These are phyloP conservation scores for Elephas maximus DNA, from an alignment of 2,113 vertebrate genomes.

Conservation along the genomic window DNA sequence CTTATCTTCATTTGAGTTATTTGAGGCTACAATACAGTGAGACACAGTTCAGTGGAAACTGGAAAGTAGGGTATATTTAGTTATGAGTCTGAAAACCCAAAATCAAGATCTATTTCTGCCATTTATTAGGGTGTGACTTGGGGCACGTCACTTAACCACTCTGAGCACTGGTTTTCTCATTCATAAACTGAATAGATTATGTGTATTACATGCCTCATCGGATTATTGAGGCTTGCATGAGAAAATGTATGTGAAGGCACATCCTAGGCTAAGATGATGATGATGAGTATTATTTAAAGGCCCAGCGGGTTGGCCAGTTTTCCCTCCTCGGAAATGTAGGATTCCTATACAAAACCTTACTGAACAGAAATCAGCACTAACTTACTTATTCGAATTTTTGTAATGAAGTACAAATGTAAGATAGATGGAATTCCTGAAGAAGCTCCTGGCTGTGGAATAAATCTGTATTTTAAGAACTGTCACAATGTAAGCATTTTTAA, in stretches of 20 bases:
- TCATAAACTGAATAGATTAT: slow-evolving; percentile 35
- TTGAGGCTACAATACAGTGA: background rate
- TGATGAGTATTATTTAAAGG: slow-evolving; percentile 64
- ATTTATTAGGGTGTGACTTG: background rate
- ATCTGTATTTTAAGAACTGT: slow-evolving; percentile 69
- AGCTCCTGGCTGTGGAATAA: slow-evolving; percentile 49
- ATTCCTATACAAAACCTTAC: slow-evolving; percentile 48
- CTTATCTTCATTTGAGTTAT: background rate
- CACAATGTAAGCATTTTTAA: slow-evolving; percentile 74
- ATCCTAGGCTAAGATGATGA: slow-evolving; percentile 29
- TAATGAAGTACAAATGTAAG: slow-evolving; percentile 54
- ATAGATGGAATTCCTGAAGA: slow-evolving; percentile 67
- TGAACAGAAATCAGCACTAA: slow-evolving; percentile 50
- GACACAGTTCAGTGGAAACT: slow-evolving; percentile 1
- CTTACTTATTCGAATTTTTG: slow-evolving; percentile 71
- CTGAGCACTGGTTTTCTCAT: slow-evolving; percentile 50
- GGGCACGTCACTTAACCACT: background rate
- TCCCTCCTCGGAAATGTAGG: slow-evolving; percentile 33
- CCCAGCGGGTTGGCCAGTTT: slow-evolving; percentile 26
- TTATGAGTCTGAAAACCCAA: slow-evolving; percentile 17
- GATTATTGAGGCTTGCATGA: slow-evolving; percentile 61
- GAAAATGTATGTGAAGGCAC: slow-evolving; percentile 56
- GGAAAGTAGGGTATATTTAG: slow-evolving; percentile 20
- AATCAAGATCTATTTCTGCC: slow-evolving; percentile 39
- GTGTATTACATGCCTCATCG: background rate